phyloP scores from a whole-genome alignment of 2,113 vertebrate genomes.

The Anguilla japonica region DNA sequence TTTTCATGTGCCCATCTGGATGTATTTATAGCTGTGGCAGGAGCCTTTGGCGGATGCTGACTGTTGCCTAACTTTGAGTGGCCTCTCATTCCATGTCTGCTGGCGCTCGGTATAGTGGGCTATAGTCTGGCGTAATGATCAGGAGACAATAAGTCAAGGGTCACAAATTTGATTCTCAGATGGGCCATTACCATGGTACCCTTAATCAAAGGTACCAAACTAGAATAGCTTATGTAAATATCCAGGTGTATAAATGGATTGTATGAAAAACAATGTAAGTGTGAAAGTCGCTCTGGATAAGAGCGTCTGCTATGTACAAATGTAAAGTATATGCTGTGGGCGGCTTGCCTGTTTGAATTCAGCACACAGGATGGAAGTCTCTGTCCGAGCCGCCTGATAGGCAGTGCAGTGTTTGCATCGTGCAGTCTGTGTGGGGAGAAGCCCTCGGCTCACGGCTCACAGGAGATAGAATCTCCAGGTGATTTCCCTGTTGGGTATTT shows the following conservation, averaged over 20 bases:
- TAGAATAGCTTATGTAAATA: no score
- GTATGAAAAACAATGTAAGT: no score
- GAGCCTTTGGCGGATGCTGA: not conserved
- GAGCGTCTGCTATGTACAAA: no score
- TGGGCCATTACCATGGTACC: no score
- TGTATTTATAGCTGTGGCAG: slow-evolving; percentile 20
- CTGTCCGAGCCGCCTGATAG: not conserved
- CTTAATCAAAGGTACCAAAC: no score
- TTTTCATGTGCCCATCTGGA: not conserved
- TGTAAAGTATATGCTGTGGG: not conserved
- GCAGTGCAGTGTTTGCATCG: not conserved
- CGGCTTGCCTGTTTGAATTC: not conserved
- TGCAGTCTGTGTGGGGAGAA: not conserved
- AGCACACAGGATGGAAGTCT: not conserved
- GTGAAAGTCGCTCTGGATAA: no score
- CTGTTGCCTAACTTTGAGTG: not conserved
- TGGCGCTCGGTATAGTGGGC: no score
- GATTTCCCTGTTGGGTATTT: not conserved
- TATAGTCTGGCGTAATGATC: no score
- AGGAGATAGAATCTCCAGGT: not conserved
- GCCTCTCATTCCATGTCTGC: not conserved
- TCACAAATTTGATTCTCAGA: no score
- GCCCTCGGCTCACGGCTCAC: not conserved
- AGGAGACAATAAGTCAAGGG: no score
- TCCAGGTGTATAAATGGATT: no score